Evolutionary conservation across 2,797 vertebrate genomes (phyloP).

Genomic region (Tadarida brasiliensis): DNA sequence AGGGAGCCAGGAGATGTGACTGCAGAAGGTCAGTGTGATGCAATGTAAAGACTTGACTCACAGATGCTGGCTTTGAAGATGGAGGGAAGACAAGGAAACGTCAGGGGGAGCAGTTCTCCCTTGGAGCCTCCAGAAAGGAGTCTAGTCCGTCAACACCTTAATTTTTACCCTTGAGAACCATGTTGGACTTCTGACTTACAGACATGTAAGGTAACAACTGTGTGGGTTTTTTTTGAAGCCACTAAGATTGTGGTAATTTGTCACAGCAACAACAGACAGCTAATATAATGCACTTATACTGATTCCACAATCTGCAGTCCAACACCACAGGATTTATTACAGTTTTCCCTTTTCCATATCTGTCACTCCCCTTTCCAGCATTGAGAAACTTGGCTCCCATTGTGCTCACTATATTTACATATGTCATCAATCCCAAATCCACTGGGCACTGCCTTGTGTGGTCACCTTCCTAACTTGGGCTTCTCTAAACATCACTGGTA

Average conservation of each 20-base stretch:
- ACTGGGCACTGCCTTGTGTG: neutral
- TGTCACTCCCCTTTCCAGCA: neutral
- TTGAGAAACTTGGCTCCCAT: neutral
- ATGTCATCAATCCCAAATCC: neutral
- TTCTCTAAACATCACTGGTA: neutral
- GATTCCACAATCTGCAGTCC: neutral
- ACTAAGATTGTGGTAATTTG: neutral
- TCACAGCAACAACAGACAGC: neutral
- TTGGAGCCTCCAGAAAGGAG: neutral
- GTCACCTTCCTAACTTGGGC: neutral
- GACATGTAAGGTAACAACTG: neutral
- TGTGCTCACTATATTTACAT: neutral
- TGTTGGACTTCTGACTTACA: neutral
- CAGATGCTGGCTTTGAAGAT: neutral
- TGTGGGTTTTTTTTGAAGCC: neutral
- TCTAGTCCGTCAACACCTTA: neutral
- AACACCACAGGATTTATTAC: neutral
- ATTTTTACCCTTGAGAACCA: neutral
- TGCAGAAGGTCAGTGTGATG: neutral
- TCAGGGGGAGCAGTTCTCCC: fast-evolving
- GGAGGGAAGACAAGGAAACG: neutral
- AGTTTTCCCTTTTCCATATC: neutral
- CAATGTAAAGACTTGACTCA: neutral
- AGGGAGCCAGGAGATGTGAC: neutral
- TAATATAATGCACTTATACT: neutral